These are phyloP conservation scores for Drosophila paulistorum DNA, from an alignment of 1,140 invertebrate genomes.

Conservation along the genomic window DNA sequence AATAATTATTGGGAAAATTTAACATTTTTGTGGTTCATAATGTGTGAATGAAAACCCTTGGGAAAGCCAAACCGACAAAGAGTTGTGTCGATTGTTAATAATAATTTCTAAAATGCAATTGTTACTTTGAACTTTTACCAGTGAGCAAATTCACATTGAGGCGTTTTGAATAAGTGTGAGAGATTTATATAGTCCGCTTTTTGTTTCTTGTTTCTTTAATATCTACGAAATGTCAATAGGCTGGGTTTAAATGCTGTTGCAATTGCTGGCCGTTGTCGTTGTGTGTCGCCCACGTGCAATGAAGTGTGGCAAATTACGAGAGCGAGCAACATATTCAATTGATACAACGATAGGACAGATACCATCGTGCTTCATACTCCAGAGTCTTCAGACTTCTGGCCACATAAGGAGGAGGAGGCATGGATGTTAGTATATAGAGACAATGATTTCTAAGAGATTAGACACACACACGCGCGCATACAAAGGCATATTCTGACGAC, in stretches of 20 bases:
- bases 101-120: background rate
- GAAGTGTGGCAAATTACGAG: slow-evolving; percentile 9
- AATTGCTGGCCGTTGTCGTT: background rate
- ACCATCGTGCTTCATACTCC: slow-evolving; percentile 2
- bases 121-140: background rate
- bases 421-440: slow-evolving; percentile 16
- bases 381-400: background rate
- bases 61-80: too few species aligned
- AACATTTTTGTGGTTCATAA: too few species aligned
- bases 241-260: background rate
- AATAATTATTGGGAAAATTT: too few species aligned
- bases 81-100: too few species aligned
- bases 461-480: slow-evolving; percentile 42
- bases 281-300: background rate
- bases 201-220: too few species aligned
- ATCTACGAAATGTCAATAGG: background rate
- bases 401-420: background rate
- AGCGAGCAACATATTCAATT: background rate
- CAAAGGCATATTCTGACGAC: slow-evolving; percentile 42
- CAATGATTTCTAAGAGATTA: slow-evolving; percentile 53
- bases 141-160: background rate
- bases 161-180: background rate
- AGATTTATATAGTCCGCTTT: too few species aligned
- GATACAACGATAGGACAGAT: background rate
- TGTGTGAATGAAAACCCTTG: too few species aligned